phyloP scores from a whole-genome alignment of 2,797 vertebrate species.

The Bovichtus variegatus region DNA sequence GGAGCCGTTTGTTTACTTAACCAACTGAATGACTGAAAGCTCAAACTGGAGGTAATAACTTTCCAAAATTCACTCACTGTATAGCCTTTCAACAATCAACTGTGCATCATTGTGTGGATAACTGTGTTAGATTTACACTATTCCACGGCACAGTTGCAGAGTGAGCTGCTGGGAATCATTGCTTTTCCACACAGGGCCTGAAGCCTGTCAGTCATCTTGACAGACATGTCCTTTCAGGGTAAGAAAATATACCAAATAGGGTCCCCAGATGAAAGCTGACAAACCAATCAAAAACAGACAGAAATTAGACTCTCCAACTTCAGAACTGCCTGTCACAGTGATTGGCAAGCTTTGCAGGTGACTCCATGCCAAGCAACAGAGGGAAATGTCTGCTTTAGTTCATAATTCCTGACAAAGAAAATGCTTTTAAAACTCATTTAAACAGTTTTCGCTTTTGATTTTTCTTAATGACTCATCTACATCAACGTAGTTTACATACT shows the following conservation, averaged over 20 bases:
- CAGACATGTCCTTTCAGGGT: conserved; percentile 78
- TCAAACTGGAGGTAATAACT: conserved; percentile 16
- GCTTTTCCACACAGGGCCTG: conserved; percentile 63
- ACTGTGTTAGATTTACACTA: conserved; percentile 54
- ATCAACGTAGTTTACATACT: not conserved
- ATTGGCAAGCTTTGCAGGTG: conserved; percentile 75
- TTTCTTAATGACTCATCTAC: conserved; percentile 23
- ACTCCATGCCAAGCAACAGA: conserved; percentile 53
- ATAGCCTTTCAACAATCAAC: conserved; percentile 35
- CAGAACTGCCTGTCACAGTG: conserved; percentile 79
- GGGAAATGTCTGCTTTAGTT: conserved; percentile 49
- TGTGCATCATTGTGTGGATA: conserved; percentile 51
- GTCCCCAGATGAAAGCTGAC: conserved; percentile 81
- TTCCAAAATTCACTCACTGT: conserved; percentile 18
- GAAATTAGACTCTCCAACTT: conserved; percentile 78
- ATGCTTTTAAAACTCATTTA: conserved; percentile 20
- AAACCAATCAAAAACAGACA: conserved; percentile 79
- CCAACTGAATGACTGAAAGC: conserved; percentile 15
- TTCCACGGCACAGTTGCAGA: conserved; percentile 60
- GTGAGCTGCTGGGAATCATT: conserved; percentile 57
- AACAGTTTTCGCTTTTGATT: conserved; percentile 18
- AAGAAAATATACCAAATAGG: conserved; percentile 71
- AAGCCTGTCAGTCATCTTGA: conserved; percentile 84
- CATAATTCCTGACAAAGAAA: conserved; percentile 41
- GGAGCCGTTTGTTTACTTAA: conserved; percentile 10